Evolutionary conservation across 2,113 vertebrate genomes (phyloP), one percentile per base, ranked within the genome.

Genomic region (Coreoperca whiteheadi): DNA sequence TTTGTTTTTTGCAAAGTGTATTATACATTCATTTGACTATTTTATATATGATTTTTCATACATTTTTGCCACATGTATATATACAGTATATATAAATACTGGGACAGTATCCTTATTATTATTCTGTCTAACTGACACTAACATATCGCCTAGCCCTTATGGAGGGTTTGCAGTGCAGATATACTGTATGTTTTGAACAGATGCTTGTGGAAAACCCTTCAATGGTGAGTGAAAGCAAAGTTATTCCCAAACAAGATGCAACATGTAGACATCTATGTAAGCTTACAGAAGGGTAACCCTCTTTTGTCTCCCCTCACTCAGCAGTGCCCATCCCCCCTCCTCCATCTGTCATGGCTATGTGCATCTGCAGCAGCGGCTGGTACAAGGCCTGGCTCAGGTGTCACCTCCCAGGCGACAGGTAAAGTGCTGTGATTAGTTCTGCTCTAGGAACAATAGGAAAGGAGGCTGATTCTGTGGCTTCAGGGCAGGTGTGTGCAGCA

Each of bases 391-490:
- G 82, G 86, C 92, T 94, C 94, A 93, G 92, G 92, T 95, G 87
- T 93, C 94, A 90, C 85, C 83, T 93, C 87, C 87, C 73, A 77
- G 92, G 87, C 89, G 85, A 88, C 92, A 92, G 94, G 92, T 94
- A 94, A 94, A 94, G 88, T 94, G 92, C 83, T 56, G 84, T 93
- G 91, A 94, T 95, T 95, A 94, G 91, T 93, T 92, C 85, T 87
- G 92, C 91, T 80, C 67, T 28, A 3, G 81, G 86, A 82, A 92
- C 90, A 93, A 94, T 89, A 76, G 89, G 77, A 20, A 60, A 85
- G 89, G 75, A 73, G 85, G 84, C 91, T 78, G 78, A 54, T 87
- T 83, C 76, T 91, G 84, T 77, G 88, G 79, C 85, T 90, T 63
- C 23, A 39, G 87, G 92, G 91, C 90, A 94, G 92, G 91, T 93